Evolutionary conservation across 2,888 invertebrate genomes (phyloP).

Genomic region (Shargacucullia verbasci): DNA sequence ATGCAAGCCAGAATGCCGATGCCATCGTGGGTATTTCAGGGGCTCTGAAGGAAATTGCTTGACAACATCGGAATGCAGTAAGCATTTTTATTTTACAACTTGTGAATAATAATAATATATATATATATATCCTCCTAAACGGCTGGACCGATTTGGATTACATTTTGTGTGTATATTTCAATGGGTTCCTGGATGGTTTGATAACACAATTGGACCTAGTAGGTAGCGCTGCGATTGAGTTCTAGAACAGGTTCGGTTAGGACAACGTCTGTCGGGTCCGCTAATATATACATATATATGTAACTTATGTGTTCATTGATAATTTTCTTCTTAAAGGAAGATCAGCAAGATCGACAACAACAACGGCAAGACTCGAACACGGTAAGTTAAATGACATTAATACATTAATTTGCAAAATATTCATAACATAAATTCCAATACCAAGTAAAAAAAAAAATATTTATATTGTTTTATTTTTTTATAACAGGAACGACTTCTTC

Average conservation of each 20-base stretch:
- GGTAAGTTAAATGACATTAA: conserved; percentile 9
- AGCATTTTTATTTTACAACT: conserved; percentile 19
- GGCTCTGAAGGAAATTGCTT: conserved; percentile 52
- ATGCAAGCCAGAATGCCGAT: conserved; percentile 56
- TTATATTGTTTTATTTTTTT: neutral
- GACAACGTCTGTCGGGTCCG: too few species aligned
- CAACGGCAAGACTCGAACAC: conserved; percentile 4
- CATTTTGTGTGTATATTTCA: neutral
- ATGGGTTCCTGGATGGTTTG: too few species aligned
- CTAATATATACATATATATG: too few species aligned
- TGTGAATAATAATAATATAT: too few species aligned
- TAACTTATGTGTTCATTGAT: neutral
- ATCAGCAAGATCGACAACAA: conserved; percentile 7
- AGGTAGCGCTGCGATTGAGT: too few species aligned
- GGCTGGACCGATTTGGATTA: too few species aligned
- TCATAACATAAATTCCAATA: too few species aligned
- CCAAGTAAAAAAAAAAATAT: too few species aligned
- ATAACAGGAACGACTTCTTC: neutral
- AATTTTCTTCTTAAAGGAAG: conserved; percentile 6
- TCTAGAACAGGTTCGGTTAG: too few species aligned
- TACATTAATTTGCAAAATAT: too few species aligned
- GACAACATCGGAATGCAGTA: conserved; percentile 48
- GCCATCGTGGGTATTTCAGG: conserved; percentile 46
- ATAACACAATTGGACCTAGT: too few species aligned
- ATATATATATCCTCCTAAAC: too few species aligned